Conservation (phyloP, 2,113 vertebrate species). For the Thamnaconus septentrionalis region DNA sequence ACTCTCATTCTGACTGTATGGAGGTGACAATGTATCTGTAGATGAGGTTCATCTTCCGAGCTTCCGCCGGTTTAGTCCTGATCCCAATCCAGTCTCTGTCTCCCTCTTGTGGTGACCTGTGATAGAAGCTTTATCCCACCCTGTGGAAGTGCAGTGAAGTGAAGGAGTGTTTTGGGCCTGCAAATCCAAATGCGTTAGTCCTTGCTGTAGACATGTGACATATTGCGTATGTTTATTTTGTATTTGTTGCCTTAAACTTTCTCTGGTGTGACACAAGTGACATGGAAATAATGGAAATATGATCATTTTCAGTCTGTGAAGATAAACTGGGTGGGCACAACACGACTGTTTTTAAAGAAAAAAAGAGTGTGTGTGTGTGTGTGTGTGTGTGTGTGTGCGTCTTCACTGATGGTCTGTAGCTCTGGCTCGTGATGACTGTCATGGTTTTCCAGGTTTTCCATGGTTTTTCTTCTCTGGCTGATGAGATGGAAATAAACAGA, state of each 20-base stretch:
- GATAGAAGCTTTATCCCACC: constrained; percentile 1
- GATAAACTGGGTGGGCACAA: constrained; percentile 34
- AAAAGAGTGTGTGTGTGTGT: background rate
- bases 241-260: constrained; percentile 51
- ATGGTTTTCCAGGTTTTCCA: background rate
- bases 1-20: constrained; percentile 27
- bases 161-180: no score
- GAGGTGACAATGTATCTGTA: constrained; percentile 20
- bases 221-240: constrained; percentile 11
- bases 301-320: constrained; percentile 6
- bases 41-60: constrained; percentile 5
- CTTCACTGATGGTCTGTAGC: no score
- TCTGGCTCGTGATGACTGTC: no score
- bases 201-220: background rate
- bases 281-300: constrained; percentile 26
- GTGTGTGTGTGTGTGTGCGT: constrained; percentile 5
- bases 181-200: background rate
- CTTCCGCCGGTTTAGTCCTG: constrained; percentile 2
- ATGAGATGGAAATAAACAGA: no score
- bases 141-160: no score
- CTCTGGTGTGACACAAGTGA: constrained; percentile 22
- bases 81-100: background rate
- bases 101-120: constrained; percentile 37
- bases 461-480: background rate
- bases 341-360: constrained; percentile 51